A percentile compares a stretch with the other conserved stretches of the same genome.
phyloP scores from a whole-genome alignment of 2,888 invertebrate species.

The Litoditis marina region DNA sequence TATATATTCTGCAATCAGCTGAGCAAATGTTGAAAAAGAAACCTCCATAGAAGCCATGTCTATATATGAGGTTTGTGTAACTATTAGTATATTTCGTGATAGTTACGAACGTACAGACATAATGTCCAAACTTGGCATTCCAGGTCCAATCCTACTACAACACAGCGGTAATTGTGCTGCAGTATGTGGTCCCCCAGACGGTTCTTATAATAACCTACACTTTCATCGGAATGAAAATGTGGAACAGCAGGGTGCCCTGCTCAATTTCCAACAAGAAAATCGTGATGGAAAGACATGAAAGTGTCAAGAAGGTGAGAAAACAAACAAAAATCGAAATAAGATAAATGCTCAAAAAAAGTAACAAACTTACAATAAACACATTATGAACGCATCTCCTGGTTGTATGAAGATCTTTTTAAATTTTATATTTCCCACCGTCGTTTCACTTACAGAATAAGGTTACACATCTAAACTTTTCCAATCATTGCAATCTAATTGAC shows the following conservation, averaged over 20 bases:
- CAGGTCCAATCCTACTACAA: constrained; percentile 48
- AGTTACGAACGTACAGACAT: too few relatives aligned
- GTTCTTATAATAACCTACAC: constrained; percentile 60
- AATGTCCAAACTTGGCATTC: too few relatives aligned
- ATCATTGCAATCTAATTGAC: too few relatives aligned
- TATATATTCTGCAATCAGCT: too few relatives aligned
- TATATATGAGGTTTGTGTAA: too few relatives aligned
- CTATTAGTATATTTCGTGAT: too few relatives aligned
- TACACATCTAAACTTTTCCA: too few relatives aligned
- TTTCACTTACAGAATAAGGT: too few relatives aligned
- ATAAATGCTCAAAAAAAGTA: too few relatives aligned
- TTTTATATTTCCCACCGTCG: neutral
- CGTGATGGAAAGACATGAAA: constrained; percentile 53
- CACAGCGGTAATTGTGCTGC: constrained; percentile 51
- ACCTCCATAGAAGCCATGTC: too few relatives aligned
- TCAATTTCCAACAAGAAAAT: constrained; percentile 39
- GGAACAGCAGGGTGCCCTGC: constrained; percentile 58
- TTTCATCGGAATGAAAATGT: constrained; percentile 59
- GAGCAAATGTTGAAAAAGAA: too few relatives aligned
- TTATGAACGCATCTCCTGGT: neutral
- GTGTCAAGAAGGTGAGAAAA: constrained; percentile 56
- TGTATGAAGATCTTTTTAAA: neutral
- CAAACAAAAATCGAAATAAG: too few relatives aligned
- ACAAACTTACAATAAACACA: neutral
- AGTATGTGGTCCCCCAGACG: constrained; percentile 59